phyloP scores from a whole-genome alignment of 2,113 vertebrate species.

The Macquaria australasica region DNA sequence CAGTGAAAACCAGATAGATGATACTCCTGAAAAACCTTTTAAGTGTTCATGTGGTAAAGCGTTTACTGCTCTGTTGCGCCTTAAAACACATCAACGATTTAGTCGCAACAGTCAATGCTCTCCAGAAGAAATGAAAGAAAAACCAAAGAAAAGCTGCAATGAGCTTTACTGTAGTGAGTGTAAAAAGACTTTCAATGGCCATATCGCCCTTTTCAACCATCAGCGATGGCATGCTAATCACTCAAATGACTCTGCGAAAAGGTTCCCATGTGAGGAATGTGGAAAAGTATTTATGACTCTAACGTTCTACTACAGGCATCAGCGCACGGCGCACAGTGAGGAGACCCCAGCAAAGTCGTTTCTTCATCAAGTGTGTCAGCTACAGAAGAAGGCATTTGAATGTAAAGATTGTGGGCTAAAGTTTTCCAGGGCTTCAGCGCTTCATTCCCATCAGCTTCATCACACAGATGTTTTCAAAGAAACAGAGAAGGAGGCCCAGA shows the following conservation, averaged over 20 bases:
- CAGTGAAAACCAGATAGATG: conserved; percentile 33
- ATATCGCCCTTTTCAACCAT: conserved; percentile 79
- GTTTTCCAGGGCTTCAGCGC: conserved; percentile 84
- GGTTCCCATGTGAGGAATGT: conserved; percentile 81
- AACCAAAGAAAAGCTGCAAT: conserved; percentile 65
- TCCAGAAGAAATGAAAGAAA: conserved; percentile 65
- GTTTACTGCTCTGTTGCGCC: conserved; percentile 72
- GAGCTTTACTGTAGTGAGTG: conserved; percentile 82
- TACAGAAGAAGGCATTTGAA: conserved; percentile 86
- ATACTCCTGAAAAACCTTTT: conserved; percentile 63
- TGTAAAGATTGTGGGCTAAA: conserved; percentile 84
- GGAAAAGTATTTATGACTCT: conserved; percentile 81
- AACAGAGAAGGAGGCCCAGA: conserved; percentile 54
- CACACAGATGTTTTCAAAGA: conserved; percentile 79
- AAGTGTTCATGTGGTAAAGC: conserved; percentile 82
- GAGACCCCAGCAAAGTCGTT: conserved; percentile 84
- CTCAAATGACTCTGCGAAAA: conserved; percentile 50
- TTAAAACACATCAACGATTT: conserved; percentile 84
- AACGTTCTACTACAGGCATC: conserved; percentile 82
- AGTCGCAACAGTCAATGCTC: conserved; percentile 76
- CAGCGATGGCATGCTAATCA: conserved; percentile 82
- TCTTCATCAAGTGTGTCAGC: conserved; percentile 83
- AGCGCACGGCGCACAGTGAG: conserved; percentile 76
- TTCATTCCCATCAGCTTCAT: conserved; percentile 85
- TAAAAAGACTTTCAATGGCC: conserved; percentile 74